Base-by-base conservation (phyloP, 2,888 invertebrate species). In the Caenorhabditis angaria region DNA sequence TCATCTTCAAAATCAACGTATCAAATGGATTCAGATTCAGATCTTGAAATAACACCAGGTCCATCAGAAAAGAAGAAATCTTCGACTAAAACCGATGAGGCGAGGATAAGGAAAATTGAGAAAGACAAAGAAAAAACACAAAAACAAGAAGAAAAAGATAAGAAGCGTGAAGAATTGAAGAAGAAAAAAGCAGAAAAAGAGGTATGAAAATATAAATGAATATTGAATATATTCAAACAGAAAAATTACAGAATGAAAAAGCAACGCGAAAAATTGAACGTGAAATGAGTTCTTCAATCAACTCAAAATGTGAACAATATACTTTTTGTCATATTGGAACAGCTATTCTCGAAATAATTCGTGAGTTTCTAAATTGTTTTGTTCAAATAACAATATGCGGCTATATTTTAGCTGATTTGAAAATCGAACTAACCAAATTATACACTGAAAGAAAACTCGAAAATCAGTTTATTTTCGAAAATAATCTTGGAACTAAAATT, bases 281-380 rank as follows among this genome's bases (percentile, higher is more conserved):
- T 29, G 77, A 78, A 57, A 70, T 75, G 4, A 62, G 70, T 47
- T 65, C 65, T 29, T 62, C 78, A 22, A 60, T 61, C n/a, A 77
- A 77, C 25, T 41, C 65, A 0, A 78, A 78, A 48, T 61, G 65
- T 12, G 78, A 78, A 59, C 67, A 59, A 14, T 76, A 73, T 64
- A 73, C 73, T 0, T 78, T 67, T 53, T 78, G 78, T 27, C 76
- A 76, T 28, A 50, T 76, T 5, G 78, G 78, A 14, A 70, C 55
- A 29, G 32, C 51, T 6, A 51, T 78, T 2, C 18, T 73, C 10
- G 70, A 72, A 12, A 32, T 20, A 20, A 18, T 66, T 20, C 67
- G 78, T 78, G 24, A 62, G 61, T 41, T 41, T 12, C n/a, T n/a
- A 32, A 2, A 14, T 51, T 1, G 6, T 55, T 35, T 35, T 56